Conservation (phyloP, 2,113 vertebrate genomes). For the Onychostruthus taczanowskii region DNA sequence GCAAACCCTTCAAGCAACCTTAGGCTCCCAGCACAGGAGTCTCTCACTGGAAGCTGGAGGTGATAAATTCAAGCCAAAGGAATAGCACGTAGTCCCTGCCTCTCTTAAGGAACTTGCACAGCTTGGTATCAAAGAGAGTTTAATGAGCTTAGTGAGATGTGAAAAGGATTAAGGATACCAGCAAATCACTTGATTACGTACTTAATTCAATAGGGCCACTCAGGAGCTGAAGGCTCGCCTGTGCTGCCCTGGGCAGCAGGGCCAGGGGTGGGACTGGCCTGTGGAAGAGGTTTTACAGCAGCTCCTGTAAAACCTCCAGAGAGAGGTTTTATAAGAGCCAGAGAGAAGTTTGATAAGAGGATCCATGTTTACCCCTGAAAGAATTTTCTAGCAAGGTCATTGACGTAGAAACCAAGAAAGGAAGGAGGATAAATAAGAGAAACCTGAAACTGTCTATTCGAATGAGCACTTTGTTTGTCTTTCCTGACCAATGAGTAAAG, state of each 20-base stretch:
- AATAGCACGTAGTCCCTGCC: neutral
- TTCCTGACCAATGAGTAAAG: neutral
- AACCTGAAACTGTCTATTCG: neutral
- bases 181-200: conserved; percentile 57
- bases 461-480: neutral
- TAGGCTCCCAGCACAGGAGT: neutral
- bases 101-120: conserved; percentile 43
- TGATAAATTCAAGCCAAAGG: conserved; percentile 9
- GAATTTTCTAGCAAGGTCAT: neutral
- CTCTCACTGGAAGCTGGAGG: neutral
- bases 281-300: neutral
- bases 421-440: neutral
- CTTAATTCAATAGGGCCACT: conserved; percentile 60
- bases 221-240: neutral
- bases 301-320: neutral
- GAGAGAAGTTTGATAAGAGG: neutral
- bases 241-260: neutral
- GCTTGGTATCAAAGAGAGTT: conserved; percentile 59
- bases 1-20: neutral
- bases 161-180: conserved; percentile 61
- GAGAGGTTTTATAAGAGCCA: neutral
- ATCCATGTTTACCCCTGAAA: neutral
- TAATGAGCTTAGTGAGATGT: conserved; percentile 62
- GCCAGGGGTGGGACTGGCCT: neutral
- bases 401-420: neutral